Base-by-base conservation (phyloP, 2,113 vertebrate species). In the Vulpes vulpes region DNA sequence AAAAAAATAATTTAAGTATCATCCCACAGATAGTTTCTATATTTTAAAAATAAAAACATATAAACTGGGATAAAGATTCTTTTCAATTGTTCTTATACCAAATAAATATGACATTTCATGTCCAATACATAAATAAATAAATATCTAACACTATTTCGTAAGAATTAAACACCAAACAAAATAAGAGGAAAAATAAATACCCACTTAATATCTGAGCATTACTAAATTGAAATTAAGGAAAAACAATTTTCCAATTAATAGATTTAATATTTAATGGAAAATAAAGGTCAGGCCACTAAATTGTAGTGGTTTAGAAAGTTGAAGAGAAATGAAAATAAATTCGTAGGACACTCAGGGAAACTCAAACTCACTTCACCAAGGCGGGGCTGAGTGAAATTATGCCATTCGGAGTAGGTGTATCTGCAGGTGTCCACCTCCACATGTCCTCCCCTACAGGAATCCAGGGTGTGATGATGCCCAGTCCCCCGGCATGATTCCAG, bases 321-420 rank as follows among this genome's bases (percentile, higher is more conserved):
- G 95, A 55, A 96, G 93, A 69, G n/a, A 67, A 15, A 95, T 71
- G 10, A 89, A 11, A 82, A 74, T 17, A 71, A 43, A 78, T 60
- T 23, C 51, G 11, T n/a, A 51, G 25, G 87, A 55, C 59, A 65
- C 19, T 30, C 27, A 15, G 64, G 51, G 43, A 87, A 82, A 98
- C 99, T 99, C 98, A 99, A 82, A 98, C 99, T 99, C 98, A 99
- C 99, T 98, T 99, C 99, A 2, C 98, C 98, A 60, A 99, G 98
- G 69, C 95, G 98, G 91, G 98, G 96, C 85, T 99, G 98, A 35
- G 99, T 99, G 95, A 98, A 99, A 97, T 74, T 98, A 53, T 99
- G 98, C 99, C 99, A 99, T 55, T 99, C 99, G 0, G 99, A 98
- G 93, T 99, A 99, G 0, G 94, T 95, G 82, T 98, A 97, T 98